These are phyloP conservation scores for Pyrrhura leucotis DNA, from an alignment of 2,797 vertebrate genomes.

Conservation along the genomic window DNA sequence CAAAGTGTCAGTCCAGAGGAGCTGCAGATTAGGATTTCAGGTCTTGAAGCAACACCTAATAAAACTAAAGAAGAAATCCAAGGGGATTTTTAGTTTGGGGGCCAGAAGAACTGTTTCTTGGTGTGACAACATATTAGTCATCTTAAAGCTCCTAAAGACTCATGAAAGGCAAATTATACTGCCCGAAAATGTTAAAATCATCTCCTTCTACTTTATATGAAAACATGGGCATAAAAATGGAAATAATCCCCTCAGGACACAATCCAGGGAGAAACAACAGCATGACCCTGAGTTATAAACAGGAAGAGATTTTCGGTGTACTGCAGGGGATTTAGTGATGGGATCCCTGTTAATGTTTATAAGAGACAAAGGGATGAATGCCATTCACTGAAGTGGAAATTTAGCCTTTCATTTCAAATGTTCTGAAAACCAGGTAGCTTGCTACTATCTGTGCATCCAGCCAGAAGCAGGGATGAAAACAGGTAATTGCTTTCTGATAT, in stretches of 20 bases:
- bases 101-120: background rate
- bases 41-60: background rate
- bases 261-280: background rate
- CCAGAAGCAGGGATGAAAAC: background rate
- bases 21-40: background rate
- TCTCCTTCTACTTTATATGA: background rate
- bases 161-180: background rate
- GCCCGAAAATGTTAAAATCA: slow-evolving; percentile 20
- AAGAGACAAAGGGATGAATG: background rate
- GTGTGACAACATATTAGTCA: background rate
- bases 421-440: background rate
- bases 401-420: background rate
- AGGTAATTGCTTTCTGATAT: slow-evolving; percentile 16
- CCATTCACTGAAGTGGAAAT: background rate
- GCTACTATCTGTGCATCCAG: background rate
- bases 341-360: slow-evolving; percentile 17
- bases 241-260: slow-evolving; percentile 44
- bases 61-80: background rate
- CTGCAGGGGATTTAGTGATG: slow-evolving; percentile 36
- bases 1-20: background rate
- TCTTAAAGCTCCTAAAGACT: background rate
- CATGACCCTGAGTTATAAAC: slow-evolving; percentile 28
- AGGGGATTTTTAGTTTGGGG: background rate
- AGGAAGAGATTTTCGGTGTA: slow-evolving; percentile 52
- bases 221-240: slow-evolving; percentile 10